These are phyloP conservation scores for Gambelia wislizenii DNA, from an alignment of 2,797 vertebrate genomes.

Conservation along the genomic window DNA sequence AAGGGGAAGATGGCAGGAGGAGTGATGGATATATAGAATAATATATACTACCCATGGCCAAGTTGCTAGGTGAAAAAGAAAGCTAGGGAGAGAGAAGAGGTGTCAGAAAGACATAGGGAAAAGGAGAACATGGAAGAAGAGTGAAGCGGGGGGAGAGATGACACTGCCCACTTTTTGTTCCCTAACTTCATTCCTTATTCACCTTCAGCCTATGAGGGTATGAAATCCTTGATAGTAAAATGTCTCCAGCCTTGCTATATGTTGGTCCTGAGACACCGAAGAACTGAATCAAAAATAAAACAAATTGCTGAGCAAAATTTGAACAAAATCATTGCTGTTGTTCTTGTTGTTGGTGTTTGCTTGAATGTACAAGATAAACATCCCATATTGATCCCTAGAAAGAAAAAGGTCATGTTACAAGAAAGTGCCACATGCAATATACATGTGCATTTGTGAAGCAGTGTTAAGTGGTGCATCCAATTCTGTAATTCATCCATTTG, in stretches of 20 bases:
- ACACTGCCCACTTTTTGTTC: not conserved
- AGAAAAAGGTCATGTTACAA: too few relatives aligned
- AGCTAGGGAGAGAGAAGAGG: not conserved
- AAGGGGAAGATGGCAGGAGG: too few relatives aligned
- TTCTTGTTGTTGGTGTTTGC: not conserved
- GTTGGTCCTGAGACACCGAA: not conserved
- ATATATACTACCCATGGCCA: not conserved
- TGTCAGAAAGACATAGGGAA: not conserved
- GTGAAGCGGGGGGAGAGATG: not conserved
- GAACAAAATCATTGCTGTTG: not conserved
- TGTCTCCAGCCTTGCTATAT: too few relatives aligned
- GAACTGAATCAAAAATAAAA: not conserved
- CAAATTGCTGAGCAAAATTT: not conserved
- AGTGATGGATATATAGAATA: not conserved
- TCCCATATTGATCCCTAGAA: not conserved
- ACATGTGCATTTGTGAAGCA: not conserved
- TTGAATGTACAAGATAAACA: too few relatives aligned
- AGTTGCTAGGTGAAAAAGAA: not conserved
- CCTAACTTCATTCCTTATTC: not conserved
- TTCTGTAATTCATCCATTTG: not conserved
- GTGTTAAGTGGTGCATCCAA: not conserved
- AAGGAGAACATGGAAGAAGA: not conserved
- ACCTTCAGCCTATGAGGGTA: too few relatives aligned
- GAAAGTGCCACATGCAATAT: not conserved
- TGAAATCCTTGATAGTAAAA: too few relatives aligned